These are phyloP conservation scores for Habrosyne pyritoides DNA, from an alignment of 2,888 invertebrate genomes.

Conservation along the genomic window DNA sequence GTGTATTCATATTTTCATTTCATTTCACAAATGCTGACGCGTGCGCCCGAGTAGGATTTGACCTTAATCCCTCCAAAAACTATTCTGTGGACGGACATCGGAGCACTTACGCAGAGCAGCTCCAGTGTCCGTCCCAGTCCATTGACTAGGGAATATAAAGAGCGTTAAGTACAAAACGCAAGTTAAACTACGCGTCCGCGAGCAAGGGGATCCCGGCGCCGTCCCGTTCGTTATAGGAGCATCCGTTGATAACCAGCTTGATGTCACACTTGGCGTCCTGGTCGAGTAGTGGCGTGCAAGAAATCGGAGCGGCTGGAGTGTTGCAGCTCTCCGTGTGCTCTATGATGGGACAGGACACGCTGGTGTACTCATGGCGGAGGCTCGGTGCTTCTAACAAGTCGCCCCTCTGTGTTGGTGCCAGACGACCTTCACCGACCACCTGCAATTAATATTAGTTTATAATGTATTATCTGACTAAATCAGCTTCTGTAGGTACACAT, in stretches of 20 bases:
- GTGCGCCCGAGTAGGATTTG: background rate
- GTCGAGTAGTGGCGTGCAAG: slow-evolving; percentile 26
- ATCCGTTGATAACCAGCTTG: slow-evolving; percentile 70
- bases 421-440: slow-evolving; percentile 84
- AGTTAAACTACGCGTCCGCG: slow-evolving; percentile 55
- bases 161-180: slow-evolving; percentile 21
- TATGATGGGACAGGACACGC: slow-evolving; percentile 89
- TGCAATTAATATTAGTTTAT: slow-evolving; percentile 46
- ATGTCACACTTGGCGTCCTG: slow-evolving; percentile 54
- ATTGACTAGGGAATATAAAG: slow-evolving; percentile 50
- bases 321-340: slow-evolving; percentile 70
- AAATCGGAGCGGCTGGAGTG: slow-evolving; percentile 15
- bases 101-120: background rate
- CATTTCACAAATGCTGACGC: background rate
- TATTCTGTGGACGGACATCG: background rate
- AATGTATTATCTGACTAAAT: no score
- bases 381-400: slow-evolving; percentile 77
- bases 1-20: background rate
- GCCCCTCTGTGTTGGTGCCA: slow-evolving; percentile 75
- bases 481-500: no score
- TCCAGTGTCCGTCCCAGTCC: slow-evolving; percentile 23
- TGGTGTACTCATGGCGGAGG: slow-evolving; percentile 78
- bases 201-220: slow-evolving; percentile 70
- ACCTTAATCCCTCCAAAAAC: background rate
- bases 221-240: slow-evolving; percentile 57